Base-by-base conservation (phyloP, 1,140 invertebrate species). In the Drosophila albomicans region DNA sequence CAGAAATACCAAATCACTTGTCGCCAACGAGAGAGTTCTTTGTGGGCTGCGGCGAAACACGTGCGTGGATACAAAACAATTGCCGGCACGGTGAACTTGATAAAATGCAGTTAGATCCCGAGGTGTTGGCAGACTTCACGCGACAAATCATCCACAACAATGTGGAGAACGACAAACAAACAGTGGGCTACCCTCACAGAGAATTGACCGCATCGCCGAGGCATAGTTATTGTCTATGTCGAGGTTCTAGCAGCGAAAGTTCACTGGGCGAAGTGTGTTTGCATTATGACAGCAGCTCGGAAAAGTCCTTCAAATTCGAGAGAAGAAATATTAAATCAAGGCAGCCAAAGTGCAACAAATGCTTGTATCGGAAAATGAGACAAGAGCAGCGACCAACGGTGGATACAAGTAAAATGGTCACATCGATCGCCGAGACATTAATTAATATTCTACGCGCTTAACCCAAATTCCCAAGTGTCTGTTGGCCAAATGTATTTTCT, bases 1-100 rank as follows among this genome's bases (percentile, higher is more conserved):
- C 57, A 4, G 13, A 63, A 6, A 65, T 72, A 2, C 71, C 65
- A 1, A 0, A 2, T 0, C 54, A 43, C 8, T 35, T 57, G 13
- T 15, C 20, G 1, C 5, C 48, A 2, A 10, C 11, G 5, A 3
- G 10, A 1, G 25, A 57, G 1, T 51, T 46, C 11, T 88, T 89
- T 49, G 11, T 89, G 46, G 69, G 71, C 13, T 71, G 71, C 52
- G 65, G 59, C 5, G 5, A 41, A 0, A 51, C 59, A 1, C 81
- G 85, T 1, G 64, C 56, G n/a, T 85, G 85, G 85, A 79, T 81
- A 32, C 52, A 56, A 3, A 72, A 85, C 46, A 52, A 89, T 35
- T 89, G 81, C 7, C 69, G 54, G 0, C 81, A 89, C 38, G 85
- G 85, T 0, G 13, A 13, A 1, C 51, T 89, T 0, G 1, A 3